Base-by-base conservation (phyloP, 2,888 invertebrate species). In the Thecocarcelia acutangulata region DNA sequence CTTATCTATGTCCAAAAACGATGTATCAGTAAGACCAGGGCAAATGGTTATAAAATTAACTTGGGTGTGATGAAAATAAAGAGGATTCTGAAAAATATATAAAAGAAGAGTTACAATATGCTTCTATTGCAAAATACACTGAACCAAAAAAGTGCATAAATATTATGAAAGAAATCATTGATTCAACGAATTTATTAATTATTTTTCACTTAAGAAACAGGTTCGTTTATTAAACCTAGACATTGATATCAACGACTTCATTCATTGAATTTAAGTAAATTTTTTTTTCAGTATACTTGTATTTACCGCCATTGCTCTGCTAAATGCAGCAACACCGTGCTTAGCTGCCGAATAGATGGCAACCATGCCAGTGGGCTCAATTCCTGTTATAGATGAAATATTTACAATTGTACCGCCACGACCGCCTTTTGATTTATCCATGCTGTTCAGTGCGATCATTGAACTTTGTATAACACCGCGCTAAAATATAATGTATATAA, bases 381-480 rank as follows among this genome's bases (percentile, higher is more conserved):
- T 73, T 0, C 89, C 90, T 0, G 87, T 87, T 13, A 88, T 85
- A 0, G 91, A 91, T 0, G 91, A 88, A 13, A 91, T 87, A 80
- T 91, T 91, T 2, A 90, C 84, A 63, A 91, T 89, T 12, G 89
- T 68, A 1, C 90, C 91, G 15, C 91, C 91, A 0, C 83, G 84
- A 0, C 91, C 91, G 1, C 89, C 89, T 44, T 89, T 87, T 0
- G 89, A 85, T 74, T 88, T 90, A 44, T 90, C 87, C 91, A 91
- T 91, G 28, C 90, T 88, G 9, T 87, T 86, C 40, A 91, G 44
- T 0, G 88, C 91, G 46, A 86, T 87, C 77, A 90, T 74, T 0
- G 89, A 91, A 46, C 91, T 88, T 0, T 91, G 87, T 3, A 91
- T 88, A 9, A 92, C 73, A 13, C 91, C 92, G 86, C 90, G 86